Evolutionary conservation across 2,113 vertebrate genomes (phyloP).

Genomic region (Phrynosoma platyrhinos): DNA sequence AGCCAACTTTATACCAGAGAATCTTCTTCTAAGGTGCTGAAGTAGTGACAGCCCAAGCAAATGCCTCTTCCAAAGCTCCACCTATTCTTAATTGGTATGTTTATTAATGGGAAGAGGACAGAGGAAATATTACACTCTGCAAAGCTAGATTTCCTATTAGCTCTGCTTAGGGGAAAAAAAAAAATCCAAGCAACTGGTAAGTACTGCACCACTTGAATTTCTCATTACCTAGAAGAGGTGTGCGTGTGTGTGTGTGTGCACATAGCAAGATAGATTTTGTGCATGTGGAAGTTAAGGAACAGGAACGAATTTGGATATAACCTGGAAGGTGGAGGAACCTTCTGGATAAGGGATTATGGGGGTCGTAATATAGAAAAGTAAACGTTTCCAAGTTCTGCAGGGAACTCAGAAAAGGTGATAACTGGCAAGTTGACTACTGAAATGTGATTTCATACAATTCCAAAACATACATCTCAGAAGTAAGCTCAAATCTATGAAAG

Average conservation of each 20-base stretch:
- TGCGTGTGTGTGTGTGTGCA: background rate
- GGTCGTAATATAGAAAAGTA: too few relatives aligned
- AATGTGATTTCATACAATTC: background rate
- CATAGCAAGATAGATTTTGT: background rate
- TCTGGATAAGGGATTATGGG: too few relatives aligned
- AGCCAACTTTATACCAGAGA: background rate
- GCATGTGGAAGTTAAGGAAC: background rate
- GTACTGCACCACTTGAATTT: background rate
- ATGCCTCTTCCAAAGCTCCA: background rate
- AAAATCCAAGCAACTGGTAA: background rate
- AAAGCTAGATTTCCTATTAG: too few relatives aligned
- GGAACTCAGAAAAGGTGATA: background rate
- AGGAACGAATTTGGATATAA: too few relatives aligned
- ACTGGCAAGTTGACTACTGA: background rate
- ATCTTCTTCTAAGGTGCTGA: too few relatives aligned
- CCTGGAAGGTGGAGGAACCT: too few relatives aligned
- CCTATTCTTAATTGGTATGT: background rate
- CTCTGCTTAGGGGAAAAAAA: too few relatives aligned
- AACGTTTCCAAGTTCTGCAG: too few relatives aligned
- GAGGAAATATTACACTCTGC: background rate
- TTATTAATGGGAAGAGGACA: background rate
- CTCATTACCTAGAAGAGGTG: background rate
- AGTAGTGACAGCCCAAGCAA: too few relatives aligned
- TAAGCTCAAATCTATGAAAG: too few relatives aligned
- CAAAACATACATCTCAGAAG: too few relatives aligned